Evolutionary conservation across 1,140 invertebrate species (phyloP).

Genomic region (Pogonognathellus flavescens): DNA sequence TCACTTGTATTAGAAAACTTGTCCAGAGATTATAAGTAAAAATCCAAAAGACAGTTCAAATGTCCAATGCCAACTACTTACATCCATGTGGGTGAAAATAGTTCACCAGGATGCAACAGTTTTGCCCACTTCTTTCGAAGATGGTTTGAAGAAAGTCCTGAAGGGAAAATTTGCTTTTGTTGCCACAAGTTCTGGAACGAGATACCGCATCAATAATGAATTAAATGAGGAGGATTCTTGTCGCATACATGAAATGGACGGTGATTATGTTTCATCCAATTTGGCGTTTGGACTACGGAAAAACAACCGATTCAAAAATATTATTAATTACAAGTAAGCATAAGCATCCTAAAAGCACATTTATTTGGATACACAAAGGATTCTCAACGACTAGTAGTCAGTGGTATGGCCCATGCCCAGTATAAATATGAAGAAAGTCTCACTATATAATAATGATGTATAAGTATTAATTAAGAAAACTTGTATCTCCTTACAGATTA

Average conservation of each 20-base stretch:
- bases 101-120: not conserved
- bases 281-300: slow-evolving; percentile 50
- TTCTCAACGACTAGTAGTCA: too few species aligned
- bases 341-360: too few species aligned
- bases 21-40: slow-evolving; percentile 39
- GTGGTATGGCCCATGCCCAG: too few species aligned
- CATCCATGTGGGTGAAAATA: slow-evolving; percentile 16
- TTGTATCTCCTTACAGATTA: too few species aligned
- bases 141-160: slow-evolving; percentile 51
- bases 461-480: too few species aligned
- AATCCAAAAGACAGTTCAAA: not conserved
- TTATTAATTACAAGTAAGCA: slow-evolving; percentile 38
- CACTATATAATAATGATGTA: too few species aligned
- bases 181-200: slow-evolving; percentile 3
- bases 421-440: too few species aligned
- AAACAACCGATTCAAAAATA: not conserved
- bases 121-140: slow-evolving; percentile 31
- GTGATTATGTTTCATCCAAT: slow-evolving; percentile 51
- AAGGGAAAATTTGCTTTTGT: slow-evolving; percentile 57
- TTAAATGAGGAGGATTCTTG: slow-evolving; percentile 34
- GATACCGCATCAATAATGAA: slow-evolving; percentile 38
- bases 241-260: slow-evolving; percentile 44
- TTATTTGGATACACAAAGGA: too few species aligned
- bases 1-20: slow-evolving; percentile 45
- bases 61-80: slow-evolving; percentile 48